Conservation (phyloP, 92 coral and sea anemone genomes). For the Bergia sp. region DNA sequence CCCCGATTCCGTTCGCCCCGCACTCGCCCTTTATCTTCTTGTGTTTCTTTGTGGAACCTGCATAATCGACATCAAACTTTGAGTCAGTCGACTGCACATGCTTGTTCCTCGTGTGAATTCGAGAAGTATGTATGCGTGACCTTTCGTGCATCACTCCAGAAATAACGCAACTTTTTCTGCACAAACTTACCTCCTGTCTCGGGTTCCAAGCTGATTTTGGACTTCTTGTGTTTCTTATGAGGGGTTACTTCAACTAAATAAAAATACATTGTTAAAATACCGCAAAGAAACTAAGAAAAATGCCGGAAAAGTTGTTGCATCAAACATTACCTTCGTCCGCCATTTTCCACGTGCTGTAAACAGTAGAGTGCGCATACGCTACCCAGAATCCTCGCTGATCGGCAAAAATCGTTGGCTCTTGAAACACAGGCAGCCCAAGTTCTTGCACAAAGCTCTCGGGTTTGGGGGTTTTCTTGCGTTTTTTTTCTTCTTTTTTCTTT, state of each 20-base stretch:
- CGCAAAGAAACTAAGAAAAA: not conserved
- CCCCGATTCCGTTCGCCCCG: conserved; percentile 57
- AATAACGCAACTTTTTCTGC: not conserved
- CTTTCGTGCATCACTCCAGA: not conserved
- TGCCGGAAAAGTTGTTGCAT: not conserved
- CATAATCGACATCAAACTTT: conserved; percentile 60
- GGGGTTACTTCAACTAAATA: conserved; percentile 56
- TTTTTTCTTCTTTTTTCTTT: no score
- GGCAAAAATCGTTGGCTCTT: not conserved
- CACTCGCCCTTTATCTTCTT: conserved; percentile 77
- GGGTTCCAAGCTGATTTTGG: conserved; percentile 63
- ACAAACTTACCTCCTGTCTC: conserved; percentile 63
- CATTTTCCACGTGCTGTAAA: conserved; percentile 47
- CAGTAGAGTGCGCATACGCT: conserved; percentile 10
- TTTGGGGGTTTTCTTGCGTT: no score
- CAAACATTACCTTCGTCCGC: conserved; percentile 37
- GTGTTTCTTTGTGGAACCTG: conserved; percentile 86
- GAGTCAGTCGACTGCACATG: conserved; percentile 33
- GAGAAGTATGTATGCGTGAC: not conserved
- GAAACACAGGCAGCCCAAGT: no score
- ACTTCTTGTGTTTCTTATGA: conserved; percentile 83
- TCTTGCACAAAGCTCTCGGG: no score
- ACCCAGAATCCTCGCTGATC: not conserved
- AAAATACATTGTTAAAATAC: not conserved
- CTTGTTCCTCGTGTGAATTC: not conserved